Percentiles rank a stretch among this genome's conserved stretches.
Conservation (phyloP, 2,797 vertebrate species). For the Arremon aurantiirostris region DNA sequence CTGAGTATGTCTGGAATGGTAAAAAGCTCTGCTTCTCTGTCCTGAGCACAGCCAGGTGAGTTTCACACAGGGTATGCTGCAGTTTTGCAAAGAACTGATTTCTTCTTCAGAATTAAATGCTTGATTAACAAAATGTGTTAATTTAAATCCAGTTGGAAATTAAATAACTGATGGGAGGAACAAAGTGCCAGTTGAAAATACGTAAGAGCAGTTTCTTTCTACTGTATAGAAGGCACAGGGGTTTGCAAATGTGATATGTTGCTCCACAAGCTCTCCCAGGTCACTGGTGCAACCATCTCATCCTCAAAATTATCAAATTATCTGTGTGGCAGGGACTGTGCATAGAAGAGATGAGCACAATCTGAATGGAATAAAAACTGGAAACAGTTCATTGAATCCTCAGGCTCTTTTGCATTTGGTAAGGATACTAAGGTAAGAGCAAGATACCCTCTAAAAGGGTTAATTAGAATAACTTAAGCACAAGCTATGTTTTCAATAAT, state of each 20-base stretch:
- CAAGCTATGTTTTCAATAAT: not conserved
- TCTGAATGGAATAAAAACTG: not conserved
- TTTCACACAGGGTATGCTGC: not conserved
- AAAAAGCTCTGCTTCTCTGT: not conserved
- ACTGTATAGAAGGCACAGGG: not conserved
- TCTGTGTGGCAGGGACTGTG: not conserved
- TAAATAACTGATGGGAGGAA: not conserved
- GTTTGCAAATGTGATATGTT: not conserved
- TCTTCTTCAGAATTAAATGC: not conserved
- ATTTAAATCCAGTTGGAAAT: not conserved
- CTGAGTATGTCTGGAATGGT: not conserved
- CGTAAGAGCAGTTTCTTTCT: not conserved
- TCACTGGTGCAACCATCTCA: not conserved
- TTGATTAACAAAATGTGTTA: not conserved
- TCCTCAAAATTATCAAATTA: not conserved
- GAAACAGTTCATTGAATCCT: not conserved
- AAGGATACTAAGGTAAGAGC: not conserved
- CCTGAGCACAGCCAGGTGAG: not conserved
- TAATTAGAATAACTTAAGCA: not conserved
- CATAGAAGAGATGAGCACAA: not conserved
- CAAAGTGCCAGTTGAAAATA: not conserved
- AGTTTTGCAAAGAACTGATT: not conserved
- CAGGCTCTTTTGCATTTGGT: not conserved
- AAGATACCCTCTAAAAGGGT: not conserved
- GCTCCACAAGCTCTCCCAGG: fast-evolving